Conservation (phyloP, 1,140 invertebrate species). For the Dreissena polymorpha region DNA sequence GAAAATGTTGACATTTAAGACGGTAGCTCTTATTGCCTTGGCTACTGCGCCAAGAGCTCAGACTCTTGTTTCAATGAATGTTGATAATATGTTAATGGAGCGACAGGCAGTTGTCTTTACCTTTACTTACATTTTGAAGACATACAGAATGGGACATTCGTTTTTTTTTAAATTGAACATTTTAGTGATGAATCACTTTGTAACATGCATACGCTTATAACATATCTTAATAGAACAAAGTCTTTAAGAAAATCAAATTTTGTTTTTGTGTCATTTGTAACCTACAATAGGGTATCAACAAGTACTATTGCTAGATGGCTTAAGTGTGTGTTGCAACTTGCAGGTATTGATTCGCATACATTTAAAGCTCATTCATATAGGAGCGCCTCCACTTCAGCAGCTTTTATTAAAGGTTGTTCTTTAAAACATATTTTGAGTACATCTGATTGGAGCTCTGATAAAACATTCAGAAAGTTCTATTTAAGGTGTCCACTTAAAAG, state of each 20-base stretch:
- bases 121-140: slow-evolving; percentile 26
- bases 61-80: slow-evolving; percentile 23
- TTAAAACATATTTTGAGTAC: slow-evolving; percentile 26
- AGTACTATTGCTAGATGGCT: slow-evolving; percentile 45
- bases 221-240: slow-evolving; percentile 19
- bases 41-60: slow-evolving; percentile 27
- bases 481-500: background rate
- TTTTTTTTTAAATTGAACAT: slow-evolving; percentile 37
- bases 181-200: slow-evolving; percentile 22
- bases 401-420: slow-evolving; percentile 34
- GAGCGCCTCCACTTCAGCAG: slow-evolving; percentile 9
- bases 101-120: background rate
- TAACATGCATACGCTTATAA: slow-evolving; percentile 28
- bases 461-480: slow-evolving; percentile 29
- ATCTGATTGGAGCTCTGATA: slow-evolving; percentile 38
- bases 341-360: slow-evolving; percentile 16
- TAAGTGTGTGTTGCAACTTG: background rate
- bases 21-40: slow-evolving; percentile 2
- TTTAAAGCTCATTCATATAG: slow-evolving; percentile 41
- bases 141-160: background rate
- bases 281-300: slow-evolving; percentile 22
- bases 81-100: slow-evolving; percentile 10
- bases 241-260: background rate
- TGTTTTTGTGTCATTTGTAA: slow-evolving; percentile 34
- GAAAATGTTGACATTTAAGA: slow-evolving; percentile 40